Evolutionary conservation across 2,113 vertebrate genomes (phyloP), one percentile per base, ranked within the genome.

Genomic region (Varanus komodoensis): DNA sequence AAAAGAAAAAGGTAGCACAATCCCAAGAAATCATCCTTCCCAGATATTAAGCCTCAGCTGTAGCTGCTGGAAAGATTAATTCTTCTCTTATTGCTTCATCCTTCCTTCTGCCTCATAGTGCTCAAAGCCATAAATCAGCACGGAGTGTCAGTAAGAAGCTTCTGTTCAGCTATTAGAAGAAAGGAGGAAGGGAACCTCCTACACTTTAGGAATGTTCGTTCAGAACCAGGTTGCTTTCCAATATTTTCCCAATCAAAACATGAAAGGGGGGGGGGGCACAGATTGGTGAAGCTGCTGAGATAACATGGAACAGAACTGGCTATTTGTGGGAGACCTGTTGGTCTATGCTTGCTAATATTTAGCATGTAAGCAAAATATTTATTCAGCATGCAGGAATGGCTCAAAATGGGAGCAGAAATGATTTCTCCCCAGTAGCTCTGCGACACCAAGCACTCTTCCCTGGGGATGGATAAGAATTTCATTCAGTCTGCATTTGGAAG

Each of bases 141-240:
- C 44, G 38, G 57, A 67, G 87, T 82, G 74, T 8, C 27, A 94
- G 48, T 54, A 73, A 73, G 79, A 90, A 29, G 12, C 6, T 77
- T 74, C 92, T 75, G 52, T 17, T n/a, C 0, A 78, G 84, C n/a
- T 90, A 91, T 79, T 23, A 29, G 27, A 69, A 50, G 80, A 67
- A 88, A 77, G 8, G 6, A 50, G 32, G 74, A 90, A 83, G 89
- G 75, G 89, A 64, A 5, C 50, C 64, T 90, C 84, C 82, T 12
- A 11, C 69, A 71, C 38, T 54, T 50, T 52, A 85, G 64, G 23
- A 90, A 73, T 52, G 32, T 61, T 68, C 67, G 86, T 87, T 87
- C 84, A 87, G 67, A 85, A 85, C 48, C 75, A 48, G 27, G 48
- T 48, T 29, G 48, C 32, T 86, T 34, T n/a, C 64, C 25, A 71